Base-by-base conservation (phyloP, 2,797 vertebrate genomes). In the Gymnothorax javanicus region DNA sequence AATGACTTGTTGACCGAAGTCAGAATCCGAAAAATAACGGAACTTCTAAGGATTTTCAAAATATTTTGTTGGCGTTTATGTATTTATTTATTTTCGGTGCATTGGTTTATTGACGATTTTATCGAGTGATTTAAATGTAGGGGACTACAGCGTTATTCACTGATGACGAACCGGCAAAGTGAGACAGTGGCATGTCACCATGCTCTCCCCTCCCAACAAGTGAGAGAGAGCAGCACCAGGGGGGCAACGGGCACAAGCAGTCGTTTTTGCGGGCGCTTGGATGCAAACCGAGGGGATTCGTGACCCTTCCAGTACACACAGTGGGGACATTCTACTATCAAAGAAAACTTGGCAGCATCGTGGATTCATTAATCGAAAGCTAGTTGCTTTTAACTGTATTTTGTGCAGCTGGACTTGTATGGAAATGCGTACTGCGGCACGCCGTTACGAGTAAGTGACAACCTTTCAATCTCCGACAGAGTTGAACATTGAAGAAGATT, bases 241-340 rank as follows among this genome's bases (percentile, higher is more conserved):
- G 50, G 52, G 3, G 23, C 25, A 33, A 77, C 73, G 17, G 50
- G 56, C 52, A 54, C 77, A 81, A 81, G 50, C 77, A 81, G 77
- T 81, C 23, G 77, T 81, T 81, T 81, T 81, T 52, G 77, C 77
- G 20, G 77, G 77, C 17, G 77, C 23, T 54, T 81, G 77, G 50
- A 56, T 56, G 77, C 77, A n/a, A 50, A 81, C 77, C 77, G n/a
- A 52, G 17, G 77, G 50, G n/a, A 54, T 52, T 25, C 17, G 50
- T 79, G 75, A 5, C 6, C 77, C 54, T 52, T 50, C 56, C 7
- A 56, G 5, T 17, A 73, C 71, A 54, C 1, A 52, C 77, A 23
- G 20, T 52, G 52, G 20, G 7, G 33, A 77, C 73, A 7, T 56
- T 81, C 7, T 23, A 81, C 7, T 54, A 54, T 43, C 77, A 54